A percentile compares a stretch with the other conserved stretches of the same genome.
Evolutionary conservation across 2,888 invertebrate genomes (phyloP).

Genomic region (Abrostola triplasia): DNA sequence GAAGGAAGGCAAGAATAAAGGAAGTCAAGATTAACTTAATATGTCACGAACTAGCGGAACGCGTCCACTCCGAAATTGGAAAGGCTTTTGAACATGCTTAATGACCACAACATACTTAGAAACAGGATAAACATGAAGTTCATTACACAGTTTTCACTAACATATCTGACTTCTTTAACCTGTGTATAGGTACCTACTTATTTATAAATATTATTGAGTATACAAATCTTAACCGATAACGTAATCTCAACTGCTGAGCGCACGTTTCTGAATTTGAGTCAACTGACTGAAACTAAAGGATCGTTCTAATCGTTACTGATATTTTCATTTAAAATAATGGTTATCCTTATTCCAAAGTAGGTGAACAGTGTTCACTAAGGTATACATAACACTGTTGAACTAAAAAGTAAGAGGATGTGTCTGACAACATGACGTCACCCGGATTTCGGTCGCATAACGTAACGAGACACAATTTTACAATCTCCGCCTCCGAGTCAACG

Average conservation of each 20-base stretch:
- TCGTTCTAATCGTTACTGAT: no score
- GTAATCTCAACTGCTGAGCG: no score
- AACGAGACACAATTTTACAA: conserved; percentile 66
- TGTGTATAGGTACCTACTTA: background rate
- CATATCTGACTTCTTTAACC: background rate
- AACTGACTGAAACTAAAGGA: no score
- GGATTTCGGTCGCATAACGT: conserved; percentile 68
- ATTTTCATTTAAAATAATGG: background rate
- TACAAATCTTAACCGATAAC: background rate
- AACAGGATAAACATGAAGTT: background rate
- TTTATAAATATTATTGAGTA: background rate
- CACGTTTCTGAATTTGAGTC: no score
- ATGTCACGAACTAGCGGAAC: conserved; percentile 26
- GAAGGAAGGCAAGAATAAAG: conserved; percentile 26
- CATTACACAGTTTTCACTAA: background rate
- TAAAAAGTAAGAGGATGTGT: conserved; percentile 72
- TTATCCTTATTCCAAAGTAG: conserved; percentile 32
- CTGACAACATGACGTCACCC: conserved; percentile 69
- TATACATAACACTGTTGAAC: conserved; percentile 35
- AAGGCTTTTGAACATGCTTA: conserved; percentile 27
- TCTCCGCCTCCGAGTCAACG: conserved; percentile 58
- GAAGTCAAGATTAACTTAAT: conserved; percentile 9
- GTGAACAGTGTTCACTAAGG: conserved; percentile 18
- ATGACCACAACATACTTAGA: conserved; percentile 5
- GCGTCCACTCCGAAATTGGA: conserved; percentile 35